Conservation (phyloP, 2,888 invertebrate species). For the Dicyrtoma fusca region DNA sequence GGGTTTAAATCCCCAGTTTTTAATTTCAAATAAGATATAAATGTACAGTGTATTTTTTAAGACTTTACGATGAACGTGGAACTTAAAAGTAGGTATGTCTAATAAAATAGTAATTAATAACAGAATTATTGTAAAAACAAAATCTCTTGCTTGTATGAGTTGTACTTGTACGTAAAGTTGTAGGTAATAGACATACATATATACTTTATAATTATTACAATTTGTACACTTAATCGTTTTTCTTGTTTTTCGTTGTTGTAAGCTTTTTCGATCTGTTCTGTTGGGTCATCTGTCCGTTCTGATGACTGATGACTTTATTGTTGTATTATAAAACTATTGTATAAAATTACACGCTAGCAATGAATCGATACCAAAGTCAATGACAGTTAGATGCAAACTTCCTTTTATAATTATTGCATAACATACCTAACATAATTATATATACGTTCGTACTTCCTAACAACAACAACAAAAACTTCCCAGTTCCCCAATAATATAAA, state of each 20-base stretch:
- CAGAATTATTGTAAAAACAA: background rate
- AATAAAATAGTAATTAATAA: no score
- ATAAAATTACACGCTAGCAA: no score
- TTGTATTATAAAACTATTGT: no score
- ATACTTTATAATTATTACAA: slow-evolving; percentile 4
- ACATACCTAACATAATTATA: no score
- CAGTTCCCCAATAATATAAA: background rate
- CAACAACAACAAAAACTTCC: no score
- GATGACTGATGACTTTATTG: no score
- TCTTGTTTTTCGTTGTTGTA: background rate
- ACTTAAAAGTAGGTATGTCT: no score
- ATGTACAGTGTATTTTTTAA: slow-evolving; percentile 16
- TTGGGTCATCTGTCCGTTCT: no score
- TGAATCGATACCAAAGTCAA: no score
- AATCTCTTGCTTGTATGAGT: slow-evolving; percentile 9
- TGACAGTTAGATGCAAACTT: no score
- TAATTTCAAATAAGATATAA: background rate
- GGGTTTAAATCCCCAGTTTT: background rate
- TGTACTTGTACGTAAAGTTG: slow-evolving; percentile 19
- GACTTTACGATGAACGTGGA: background rate
- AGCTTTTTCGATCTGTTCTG: no score
- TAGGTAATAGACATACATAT: background rate
- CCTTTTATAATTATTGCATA: no score
- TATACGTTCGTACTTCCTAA: background rate
- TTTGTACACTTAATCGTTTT: background rate